A percentile compares a stretch with the other conserved stretches of the same genome.
Evolutionary conservation across 2,797 vertebrate genomes (phyloP).

Genomic region (Rhincodon typus): DNA sequence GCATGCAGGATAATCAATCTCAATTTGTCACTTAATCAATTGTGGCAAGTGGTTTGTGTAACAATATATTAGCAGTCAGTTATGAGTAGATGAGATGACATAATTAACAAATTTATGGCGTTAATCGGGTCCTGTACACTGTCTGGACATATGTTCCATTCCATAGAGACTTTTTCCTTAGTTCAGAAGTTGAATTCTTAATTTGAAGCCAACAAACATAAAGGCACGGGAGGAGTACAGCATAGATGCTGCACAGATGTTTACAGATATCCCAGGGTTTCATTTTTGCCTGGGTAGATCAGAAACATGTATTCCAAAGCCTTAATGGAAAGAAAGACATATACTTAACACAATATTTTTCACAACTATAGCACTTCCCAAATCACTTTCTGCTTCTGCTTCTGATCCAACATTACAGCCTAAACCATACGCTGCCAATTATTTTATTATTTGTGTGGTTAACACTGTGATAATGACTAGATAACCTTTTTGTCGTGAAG

Average conservation of each 20-base stretch:
- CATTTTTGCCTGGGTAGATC: neutral
- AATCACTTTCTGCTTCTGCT: neutral
- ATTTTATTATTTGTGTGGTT: too few relatives aligned
- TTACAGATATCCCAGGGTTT: neutral
- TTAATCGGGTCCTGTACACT: neutral
- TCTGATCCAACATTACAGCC: too few relatives aligned
- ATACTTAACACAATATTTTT: neutral
- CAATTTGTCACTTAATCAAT: conserved; percentile 31
- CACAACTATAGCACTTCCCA: too few relatives aligned
- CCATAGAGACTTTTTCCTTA: neutral
- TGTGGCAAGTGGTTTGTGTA: conserved; percentile 13
- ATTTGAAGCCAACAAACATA: neutral
- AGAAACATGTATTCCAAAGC: neutral
- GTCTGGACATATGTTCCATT: conserved; percentile 10
- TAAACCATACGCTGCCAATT: too few relatives aligned
- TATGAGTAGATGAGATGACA: neutral
- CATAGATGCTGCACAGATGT: neutral
- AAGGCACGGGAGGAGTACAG: neutral
- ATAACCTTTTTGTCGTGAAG: neutral
- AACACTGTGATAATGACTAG: neutral
- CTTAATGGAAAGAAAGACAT: neutral
- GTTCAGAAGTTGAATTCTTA: neutral
- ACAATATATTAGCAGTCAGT: neutral
- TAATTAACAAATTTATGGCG: conserved; percentile 12
- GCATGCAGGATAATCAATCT: neutral